phyloP scores from a whole-genome alignment of 37 sponge, comb jelly and placozoan genomes.

The Halichondria panicea region DNA sequence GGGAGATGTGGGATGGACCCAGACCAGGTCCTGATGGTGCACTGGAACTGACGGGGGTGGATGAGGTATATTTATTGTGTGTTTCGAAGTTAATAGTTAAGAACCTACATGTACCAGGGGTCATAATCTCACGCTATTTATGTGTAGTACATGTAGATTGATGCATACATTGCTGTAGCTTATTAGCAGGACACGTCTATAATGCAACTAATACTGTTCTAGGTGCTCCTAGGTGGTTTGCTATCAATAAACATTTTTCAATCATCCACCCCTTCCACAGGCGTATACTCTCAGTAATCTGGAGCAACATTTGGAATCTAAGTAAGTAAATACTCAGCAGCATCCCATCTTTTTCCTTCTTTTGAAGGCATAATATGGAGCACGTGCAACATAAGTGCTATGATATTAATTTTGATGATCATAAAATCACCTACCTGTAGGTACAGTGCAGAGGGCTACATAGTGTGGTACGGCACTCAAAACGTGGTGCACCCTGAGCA shows the following conservation, averaged over 20 bases:
- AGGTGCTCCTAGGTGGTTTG: no score
- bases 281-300: constrained; percentile 50
- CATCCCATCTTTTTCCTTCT: background rate
- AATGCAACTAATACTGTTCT: no score
- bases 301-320: constrained; percentile 41
- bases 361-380: no score
- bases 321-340: constrained; percentile 24
- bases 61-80: constrained; percentile 66
- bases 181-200: no score
- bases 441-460: constrained; percentile 37
- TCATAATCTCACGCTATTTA: no score
- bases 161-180: no score
- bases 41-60: constrained; percentile 67
- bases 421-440: constrained; percentile 15
- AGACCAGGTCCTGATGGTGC: constrained; percentile 61
- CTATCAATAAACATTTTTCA: background rate
- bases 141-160: no score
- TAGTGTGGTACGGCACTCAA: constrained; percentile 57
- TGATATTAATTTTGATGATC: background rate
- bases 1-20: constrained; percentile 87
- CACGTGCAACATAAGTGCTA: no score
- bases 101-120: no score
- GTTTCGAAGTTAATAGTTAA: no score
- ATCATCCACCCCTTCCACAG: constrained; percentile 8
- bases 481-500: constrained; percentile 14